Percentiles rank a stretch among this genome's conserved stretches.
Evolutionary conservation across 2,797 vertebrate genomes (phyloP).

Genomic region (Oryzias dopingdopingensis): DNA sequence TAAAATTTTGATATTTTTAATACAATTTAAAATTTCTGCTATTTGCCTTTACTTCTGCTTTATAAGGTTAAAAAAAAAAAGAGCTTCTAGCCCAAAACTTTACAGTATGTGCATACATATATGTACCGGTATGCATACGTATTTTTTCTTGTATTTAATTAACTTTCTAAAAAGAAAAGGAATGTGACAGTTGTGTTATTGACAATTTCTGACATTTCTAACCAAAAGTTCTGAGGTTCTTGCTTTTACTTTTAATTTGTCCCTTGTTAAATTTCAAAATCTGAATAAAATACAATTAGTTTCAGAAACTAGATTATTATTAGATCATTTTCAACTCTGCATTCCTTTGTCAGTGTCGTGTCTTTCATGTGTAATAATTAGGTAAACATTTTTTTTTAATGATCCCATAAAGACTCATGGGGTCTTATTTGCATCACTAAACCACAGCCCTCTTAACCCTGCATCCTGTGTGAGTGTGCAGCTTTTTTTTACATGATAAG

Average conservation of each 20-base stretch:
- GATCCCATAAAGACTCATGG: slow-evolving; percentile 48
- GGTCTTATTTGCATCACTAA: slow-evolving; percentile 28
- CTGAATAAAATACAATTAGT: neutral
- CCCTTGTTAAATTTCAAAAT: neutral
- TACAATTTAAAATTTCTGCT: neutral
- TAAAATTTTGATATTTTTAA: neutral
- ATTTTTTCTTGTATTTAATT: no score
- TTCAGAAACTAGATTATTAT: neutral
- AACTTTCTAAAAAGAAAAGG: no score
- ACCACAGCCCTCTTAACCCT: slow-evolving; percentile 55
- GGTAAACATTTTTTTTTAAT: slow-evolving; percentile 29
- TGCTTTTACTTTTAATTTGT: no score
- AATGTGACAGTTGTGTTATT: no score
- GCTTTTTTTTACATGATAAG: slow-evolving; percentile 38
- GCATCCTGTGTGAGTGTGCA: slow-evolving; percentile 52
- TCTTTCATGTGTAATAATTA: slow-evolving; percentile 51
- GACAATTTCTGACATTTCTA: no score
- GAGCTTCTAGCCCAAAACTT: no score
- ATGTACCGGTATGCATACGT: no score
- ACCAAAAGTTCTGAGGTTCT: no score
- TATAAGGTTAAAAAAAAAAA: neutral
- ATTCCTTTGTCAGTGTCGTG: slow-evolving; percentile 41
- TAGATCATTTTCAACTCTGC: slow-evolving; percentile 26
- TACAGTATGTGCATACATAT: no score
- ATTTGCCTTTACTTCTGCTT: neutral